Conservation (phyloP, 2,888 invertebrate genomes). For the Lycocerus yunnanus region DNA sequence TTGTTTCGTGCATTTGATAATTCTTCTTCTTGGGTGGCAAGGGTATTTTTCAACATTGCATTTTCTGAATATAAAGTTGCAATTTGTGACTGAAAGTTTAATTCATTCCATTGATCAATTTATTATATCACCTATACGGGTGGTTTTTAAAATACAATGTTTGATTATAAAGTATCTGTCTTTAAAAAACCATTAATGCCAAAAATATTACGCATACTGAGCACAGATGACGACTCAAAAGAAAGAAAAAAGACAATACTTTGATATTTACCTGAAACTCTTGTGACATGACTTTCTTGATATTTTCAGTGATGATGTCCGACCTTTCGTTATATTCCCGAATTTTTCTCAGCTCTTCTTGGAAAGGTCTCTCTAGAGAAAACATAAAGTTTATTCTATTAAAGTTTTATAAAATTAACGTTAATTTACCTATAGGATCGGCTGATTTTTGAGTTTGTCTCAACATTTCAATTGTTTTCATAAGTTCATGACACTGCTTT, state of each 20-base stretch:
- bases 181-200: no score
- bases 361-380: conserved; percentile 6
- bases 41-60: not conserved
- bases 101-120: not conserved
- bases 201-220: no score
- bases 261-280: conserved; percentile 16
- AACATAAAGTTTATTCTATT: conserved; percentile 13
- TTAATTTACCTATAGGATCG: not conserved
- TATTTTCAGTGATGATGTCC: conserved; percentile 6
- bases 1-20: not conserved
- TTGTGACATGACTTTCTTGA: conserved; percentile 1
- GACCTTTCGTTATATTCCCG: conserved; percentile 11
- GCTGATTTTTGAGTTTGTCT: not conserved
- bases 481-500: conserved; percentile 33
- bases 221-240: no score
- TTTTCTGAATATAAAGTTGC: not conserved
- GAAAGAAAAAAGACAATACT: no score
- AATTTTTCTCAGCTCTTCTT: conserved; percentile 15
- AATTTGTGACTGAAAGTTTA: not conserved
- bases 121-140: no score
- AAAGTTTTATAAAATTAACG: conserved; percentile 30
- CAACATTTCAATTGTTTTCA: conserved; percentile 28
- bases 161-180: no score
- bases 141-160: no score
- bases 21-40: not conserved